A percentile compares a stretch with the other conserved stretches of the same genome.
These are phyloP conservation scores for Paracentrotus lividus DNA, from an alignment of 53 echinoderm and acorn worm genomes.

Conservation along the genomic window DNA sequence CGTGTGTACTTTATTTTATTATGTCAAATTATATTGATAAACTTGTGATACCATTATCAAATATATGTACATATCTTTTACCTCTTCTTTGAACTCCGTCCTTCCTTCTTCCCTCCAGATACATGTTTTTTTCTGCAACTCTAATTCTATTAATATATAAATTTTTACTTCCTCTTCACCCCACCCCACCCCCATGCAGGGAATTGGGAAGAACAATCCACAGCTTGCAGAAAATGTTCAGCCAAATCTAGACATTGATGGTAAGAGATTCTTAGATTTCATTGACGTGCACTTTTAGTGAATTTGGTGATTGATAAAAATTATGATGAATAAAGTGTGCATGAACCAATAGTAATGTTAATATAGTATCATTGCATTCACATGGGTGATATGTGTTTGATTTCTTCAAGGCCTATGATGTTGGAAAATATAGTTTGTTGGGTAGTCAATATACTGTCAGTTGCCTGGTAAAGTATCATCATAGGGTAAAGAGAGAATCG, in stretches of 20 bases:
- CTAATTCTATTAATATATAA: not conserved
- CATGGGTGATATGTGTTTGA: too few species aligned
- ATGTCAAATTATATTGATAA: not conserved
- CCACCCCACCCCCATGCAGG: not conserved
- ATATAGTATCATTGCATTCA: too few species aligned
- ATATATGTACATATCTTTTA: too few species aligned
- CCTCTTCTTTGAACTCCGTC: not conserved
- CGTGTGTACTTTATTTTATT: not conserved
- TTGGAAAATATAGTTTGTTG: not conserved
- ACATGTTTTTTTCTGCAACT: not conserved
- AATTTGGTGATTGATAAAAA: too few species aligned
- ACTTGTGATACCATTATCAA: too few species aligned
- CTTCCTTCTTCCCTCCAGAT: not conserved
- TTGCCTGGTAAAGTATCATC: too few species aligned
- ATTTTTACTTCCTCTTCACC: not conserved
- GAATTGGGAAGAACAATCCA: not conserved
- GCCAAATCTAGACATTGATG: conserved; percentile 11
- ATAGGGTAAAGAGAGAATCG: too few species aligned
- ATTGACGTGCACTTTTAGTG: too few species aligned
- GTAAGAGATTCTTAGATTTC: not conserved
- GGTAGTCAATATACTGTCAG: not conserved
- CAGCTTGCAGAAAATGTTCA: not conserved
- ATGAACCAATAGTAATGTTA: too few species aligned
- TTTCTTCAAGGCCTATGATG: not conserved
- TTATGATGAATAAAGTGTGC: not conserved